Evolutionary conservation across 2,888 invertebrate genomes (phyloP).

Genomic region (Eupeodes luniger): DNA sequence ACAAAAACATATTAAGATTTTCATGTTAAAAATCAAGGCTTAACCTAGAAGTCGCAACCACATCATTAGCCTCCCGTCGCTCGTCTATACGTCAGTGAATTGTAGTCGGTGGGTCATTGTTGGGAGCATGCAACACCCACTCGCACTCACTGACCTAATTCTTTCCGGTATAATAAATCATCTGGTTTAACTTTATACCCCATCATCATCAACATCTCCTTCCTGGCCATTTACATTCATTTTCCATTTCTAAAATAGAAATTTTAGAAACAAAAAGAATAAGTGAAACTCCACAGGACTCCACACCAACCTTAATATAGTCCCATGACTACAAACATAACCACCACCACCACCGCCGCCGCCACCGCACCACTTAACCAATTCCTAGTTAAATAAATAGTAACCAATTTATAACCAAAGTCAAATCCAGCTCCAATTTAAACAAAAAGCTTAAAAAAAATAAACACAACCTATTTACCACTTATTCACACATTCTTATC

Average conservation of each 20-base stretch:
- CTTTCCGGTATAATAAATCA: conserved; percentile 44
- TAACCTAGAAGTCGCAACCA: conserved; percentile 1
- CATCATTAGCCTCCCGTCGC: conserved; percentile 29
- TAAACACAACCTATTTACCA: conserved; percentile 44
- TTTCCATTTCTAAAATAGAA: conserved; percentile 34
- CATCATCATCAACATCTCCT: conserved; percentile 3
- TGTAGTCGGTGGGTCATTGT: too few species aligned
- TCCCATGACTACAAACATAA: background rate
- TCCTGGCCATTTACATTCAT: background rate
- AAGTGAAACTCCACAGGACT: background rate
- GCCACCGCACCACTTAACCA: conserved; percentile 8
- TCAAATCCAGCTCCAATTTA: conserved; percentile 47
- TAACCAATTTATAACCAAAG: conserved; percentile 55
- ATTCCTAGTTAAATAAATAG: conserved; percentile 48
- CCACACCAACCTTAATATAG: background rate
- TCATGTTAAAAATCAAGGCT: conserved; percentile 47
- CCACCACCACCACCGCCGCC: background rate
- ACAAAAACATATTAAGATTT: conserved; percentile 15
- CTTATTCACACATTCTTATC: conserved; percentile 71
- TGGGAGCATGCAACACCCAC: conserved; percentile 22
- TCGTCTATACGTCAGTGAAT: too few species aligned
- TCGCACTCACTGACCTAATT: conserved; percentile 34
- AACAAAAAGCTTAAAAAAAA: conserved; percentile 7
- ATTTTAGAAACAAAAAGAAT: background rate
- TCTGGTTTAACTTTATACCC: conserved; percentile 44